Percentiles rank a stretch among this genome's conserved stretches.
Conservation (phyloP, 1,140 invertebrate species). For the Pararge aegeria region DNA sequence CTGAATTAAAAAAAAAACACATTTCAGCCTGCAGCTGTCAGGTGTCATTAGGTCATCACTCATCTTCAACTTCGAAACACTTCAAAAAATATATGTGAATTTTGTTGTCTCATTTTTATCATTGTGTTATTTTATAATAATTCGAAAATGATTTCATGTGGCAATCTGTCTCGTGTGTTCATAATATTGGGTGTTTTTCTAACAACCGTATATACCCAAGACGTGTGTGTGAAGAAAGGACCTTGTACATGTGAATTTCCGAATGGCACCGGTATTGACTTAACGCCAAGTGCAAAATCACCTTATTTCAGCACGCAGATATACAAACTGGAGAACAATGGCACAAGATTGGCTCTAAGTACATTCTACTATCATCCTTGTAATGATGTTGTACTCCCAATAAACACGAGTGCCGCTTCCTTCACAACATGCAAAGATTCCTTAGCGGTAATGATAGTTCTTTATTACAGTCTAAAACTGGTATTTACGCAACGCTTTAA, state of each 20-base stretch:
- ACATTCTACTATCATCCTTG: slow-evolving; percentile 73
- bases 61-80: too few relatives aligned
- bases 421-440: slow-evolving; percentile 41
- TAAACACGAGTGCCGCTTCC: slow-evolving; percentile 27
- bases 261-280: slow-evolving; percentile 74
- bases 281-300: slow-evolving; percentile 44
- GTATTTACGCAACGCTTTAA: not conserved
- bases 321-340: slow-evolving; percentile 39
- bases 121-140: not conserved
- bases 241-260: slow-evolving; percentile 67
- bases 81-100: too few relatives aligned
- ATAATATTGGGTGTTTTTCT: slow-evolving; percentile 19
- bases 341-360: slow-evolving; percentile 40
- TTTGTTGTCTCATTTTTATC: not conserved
- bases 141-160: slow-evolving; percentile 17
- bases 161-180: not conserved
- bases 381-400: slow-evolving; percentile 34
- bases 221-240: slow-evolving; percentile 61
- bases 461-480: not conserved
- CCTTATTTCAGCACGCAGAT: slow-evolving; percentile 50
- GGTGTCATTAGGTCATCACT: too few relatives aligned
- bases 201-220: slow-evolving; percentile 35
- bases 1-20: too few relatives aligned
- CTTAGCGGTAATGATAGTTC: slow-evolving; percentile 45
- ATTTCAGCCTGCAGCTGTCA: too few relatives aligned